Evolutionary conservation across 1,140 invertebrate species (phyloP).

Genomic region (Tetraneura akinire): DNA sequence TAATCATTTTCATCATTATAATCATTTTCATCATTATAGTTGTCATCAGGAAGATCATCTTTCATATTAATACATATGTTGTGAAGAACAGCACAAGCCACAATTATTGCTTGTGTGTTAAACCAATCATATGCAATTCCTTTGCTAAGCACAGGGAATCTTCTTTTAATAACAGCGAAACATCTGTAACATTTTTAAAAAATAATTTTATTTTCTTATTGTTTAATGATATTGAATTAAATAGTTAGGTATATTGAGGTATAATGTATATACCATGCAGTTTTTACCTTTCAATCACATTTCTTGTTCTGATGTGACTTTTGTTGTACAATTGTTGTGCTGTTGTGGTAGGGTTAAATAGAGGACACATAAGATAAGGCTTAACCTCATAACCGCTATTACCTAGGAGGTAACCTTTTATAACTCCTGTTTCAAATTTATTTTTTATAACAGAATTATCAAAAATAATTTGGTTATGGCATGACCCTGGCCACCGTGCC

Average conservation of each 20-base stretch:
- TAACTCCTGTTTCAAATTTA: neutral
- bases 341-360: constrained; percentile 53
- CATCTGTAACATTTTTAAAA: constrained; percentile 46
- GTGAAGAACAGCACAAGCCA: too few relatives aligned
- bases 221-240: neutral
- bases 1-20: neutral
- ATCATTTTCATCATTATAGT: too few relatives aligned
- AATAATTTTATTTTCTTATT: neutral
- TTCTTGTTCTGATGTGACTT: too few relatives aligned
- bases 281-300: too few relatives aligned
- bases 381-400: constrained; percentile 52
- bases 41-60: neutral
- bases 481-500: neutral
- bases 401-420: constrained; percentile 53
- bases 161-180: constrained; percentile 58
- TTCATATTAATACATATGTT: constrained; percentile 11
- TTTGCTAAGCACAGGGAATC: constrained; percentile 56
- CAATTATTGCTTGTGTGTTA: constrained; percentile 31
- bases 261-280: neutral
- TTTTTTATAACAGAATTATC: neutral
- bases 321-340: neutral
- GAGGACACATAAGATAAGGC: constrained; percentile 43
- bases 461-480: too few relatives aligned
- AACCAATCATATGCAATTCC: neutral
- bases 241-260: neutral